Conservation (phyloP, 2,888 invertebrate genomes). For the Podotricha telesiphe region DNA sequence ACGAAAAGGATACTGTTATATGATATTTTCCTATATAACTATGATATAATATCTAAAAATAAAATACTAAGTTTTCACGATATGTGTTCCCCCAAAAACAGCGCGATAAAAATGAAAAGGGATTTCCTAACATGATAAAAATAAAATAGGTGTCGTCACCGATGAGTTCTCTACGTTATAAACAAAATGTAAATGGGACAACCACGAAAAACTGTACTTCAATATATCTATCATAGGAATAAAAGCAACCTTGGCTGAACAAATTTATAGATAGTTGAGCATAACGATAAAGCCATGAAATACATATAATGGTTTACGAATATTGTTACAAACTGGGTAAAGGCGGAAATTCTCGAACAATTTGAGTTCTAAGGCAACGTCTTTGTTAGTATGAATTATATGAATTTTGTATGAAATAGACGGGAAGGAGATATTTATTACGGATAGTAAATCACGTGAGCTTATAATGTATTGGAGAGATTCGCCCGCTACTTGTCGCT, state of each 20-base stretch:
- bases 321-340: conserved; percentile 40
- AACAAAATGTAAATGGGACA: conserved; percentile 34
- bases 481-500: conserved; percentile 37
- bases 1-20: too few relatives aligned
- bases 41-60: too few relatives aligned
- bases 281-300: conserved; percentile 47
- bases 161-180: conserved; percentile 25
- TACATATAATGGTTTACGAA: conserved; percentile 41
- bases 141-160: not conserved
- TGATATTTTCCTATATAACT: too few relatives aligned
- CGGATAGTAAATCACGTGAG: conserved; percentile 62
- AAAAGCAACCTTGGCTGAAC: conserved; percentile 33
- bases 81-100: not conserved
- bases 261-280: conserved; percentile 39
- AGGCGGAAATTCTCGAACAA: conserved; percentile 46
- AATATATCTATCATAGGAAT: conserved; percentile 39
- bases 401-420: conserved; percentile 60
- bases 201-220: conserved; percentile 31
- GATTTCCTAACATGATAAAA: not conserved
- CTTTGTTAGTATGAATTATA: conserved; percentile 64
- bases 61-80: not conserved
- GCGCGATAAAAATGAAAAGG: not conserved
- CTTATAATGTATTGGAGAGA: conserved; percentile 65
- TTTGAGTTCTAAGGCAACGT: conserved; percentile 51
- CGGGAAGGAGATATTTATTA: conserved; percentile 66